Evolutionary conservation across 2,113 vertebrate species (phyloP).

Genomic region (Thryonomys swinderianus): DNA sequence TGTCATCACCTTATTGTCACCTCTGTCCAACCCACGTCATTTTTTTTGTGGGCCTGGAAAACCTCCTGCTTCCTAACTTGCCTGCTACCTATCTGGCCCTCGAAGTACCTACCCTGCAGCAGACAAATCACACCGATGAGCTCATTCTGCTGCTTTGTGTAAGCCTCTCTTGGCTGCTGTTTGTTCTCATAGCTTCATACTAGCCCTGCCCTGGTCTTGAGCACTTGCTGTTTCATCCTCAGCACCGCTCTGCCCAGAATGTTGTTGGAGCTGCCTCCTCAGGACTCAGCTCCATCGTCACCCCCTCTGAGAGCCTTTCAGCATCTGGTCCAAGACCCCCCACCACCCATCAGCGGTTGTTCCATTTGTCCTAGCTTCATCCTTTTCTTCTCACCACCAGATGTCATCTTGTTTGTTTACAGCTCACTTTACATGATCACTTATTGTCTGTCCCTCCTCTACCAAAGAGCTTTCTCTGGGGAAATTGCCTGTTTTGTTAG

Average conservation of each 20-base stretch:
- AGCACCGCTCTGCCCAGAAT: background rate
- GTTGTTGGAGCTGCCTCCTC: background rate
- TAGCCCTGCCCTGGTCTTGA: background rate
- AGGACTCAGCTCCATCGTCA: fast-evolving
- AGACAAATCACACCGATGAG: too few relatives aligned
- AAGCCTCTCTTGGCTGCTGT: background rate
- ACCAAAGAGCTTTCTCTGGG: background rate
- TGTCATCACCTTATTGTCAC: background rate
- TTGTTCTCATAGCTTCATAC: fast-evolving
- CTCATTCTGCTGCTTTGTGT: background rate
- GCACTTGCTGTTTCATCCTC: background rate
- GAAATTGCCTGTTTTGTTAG: background rate
- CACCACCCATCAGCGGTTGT: too few relatives aligned
- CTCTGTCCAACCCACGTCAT: background rate
- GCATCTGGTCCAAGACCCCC: background rate
- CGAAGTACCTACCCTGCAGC: fast-evolving
- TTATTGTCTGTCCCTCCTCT: fast-evolving
- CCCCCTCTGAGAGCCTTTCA: background rate
- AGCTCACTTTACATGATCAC: background rate
- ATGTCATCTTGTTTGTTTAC: background rate
- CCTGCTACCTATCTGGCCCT: background rate
- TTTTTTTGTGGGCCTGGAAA: background rate
- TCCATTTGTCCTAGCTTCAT: background rate
- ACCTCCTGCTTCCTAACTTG: background rate
- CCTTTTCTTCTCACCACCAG: background rate